Evolutionary conservation across 1,140 invertebrate species (phyloP), one percentile per base, ranked within the genome.

Genomic region (Listronotus bonariensis): DNA sequence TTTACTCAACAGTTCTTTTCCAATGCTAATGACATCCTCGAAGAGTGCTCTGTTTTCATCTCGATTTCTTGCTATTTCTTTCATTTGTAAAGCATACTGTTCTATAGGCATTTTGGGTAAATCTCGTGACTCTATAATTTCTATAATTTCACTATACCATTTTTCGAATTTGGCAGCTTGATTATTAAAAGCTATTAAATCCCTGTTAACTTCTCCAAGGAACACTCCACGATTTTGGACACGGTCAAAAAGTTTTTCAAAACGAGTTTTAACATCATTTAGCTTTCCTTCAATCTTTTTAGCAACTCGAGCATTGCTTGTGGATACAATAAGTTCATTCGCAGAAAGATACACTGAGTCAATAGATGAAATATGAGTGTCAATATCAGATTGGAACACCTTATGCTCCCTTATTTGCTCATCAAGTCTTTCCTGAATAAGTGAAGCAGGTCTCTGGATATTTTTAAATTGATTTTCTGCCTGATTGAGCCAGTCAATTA

Each of bases 201-300:
- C 85, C 9, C 82, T 80, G 14, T 88, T 86, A 2, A 96, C 86
- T 67, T 95, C 92, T 17, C 94, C 90, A 0, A 97, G 79, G 75
- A 92, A 89, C 65, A 91, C 88, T 8, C 87, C 86, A 48, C 93
- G 86, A 62, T 90, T 89, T n/a, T 86, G 76, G 0, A 88, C 89
- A 66, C 90, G 89, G 57, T 95, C 91, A 58, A 90, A 82, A 0
- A 96, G 81, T 74, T 93, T 95, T 69, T 94, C 92, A 75, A 92
- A 96, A 76, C 92, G 85, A 18, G 79, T 80, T 59, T 91, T 90
- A 12, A 96, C 89, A 75, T 96, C 93, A 60, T 90, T 88, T 14
- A 96, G 80, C 72, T 95, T 93, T 26, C 87, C 86, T 78, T 97
- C 93, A 41, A 96, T 90, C 71, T 93, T 91, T 80, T 94, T 95